Percentiles rank a stretch among this genome's conserved stretches.
These are phyloP conservation scores for Oscheius myriophilus DNA, from an alignment of 2,888 invertebrate species.

Conservation along the genomic window DNA sequence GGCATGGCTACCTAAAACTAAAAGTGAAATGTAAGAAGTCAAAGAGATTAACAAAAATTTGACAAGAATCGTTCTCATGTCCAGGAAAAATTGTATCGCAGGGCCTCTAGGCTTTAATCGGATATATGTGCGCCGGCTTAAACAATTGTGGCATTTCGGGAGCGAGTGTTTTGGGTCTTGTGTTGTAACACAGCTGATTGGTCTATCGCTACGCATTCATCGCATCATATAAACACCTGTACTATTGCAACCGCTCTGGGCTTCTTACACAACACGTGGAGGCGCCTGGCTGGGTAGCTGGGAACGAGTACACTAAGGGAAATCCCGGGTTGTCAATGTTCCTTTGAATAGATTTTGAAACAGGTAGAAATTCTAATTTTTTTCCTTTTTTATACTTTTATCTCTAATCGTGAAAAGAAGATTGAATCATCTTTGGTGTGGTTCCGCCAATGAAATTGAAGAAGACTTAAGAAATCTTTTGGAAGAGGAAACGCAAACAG, in stretches of 20 bases:
- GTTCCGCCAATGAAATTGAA: too few relatives aligned
- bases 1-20: constrained; percentile 26
- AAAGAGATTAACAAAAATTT: neutral
- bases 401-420: too few relatives aligned
- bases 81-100: constrained; percentile 11
- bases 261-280: too few relatives aligned
- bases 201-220: constrained; percentile 8
- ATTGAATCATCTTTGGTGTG: too few relatives aligned
- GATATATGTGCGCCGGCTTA: constrained; percentile 13
- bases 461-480: too few relatives aligned
- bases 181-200: constrained; percentile 25
- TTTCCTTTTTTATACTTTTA: too few relatives aligned
- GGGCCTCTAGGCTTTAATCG: constrained; percentile 7
- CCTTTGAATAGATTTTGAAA: too few relatives aligned
- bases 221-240: constrained; percentile 14
- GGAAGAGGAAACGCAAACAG: too few relatives aligned
- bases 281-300: too few relatives aligned
- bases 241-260: constrained; percentile 4
- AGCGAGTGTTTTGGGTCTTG: constrained; percentile 17
- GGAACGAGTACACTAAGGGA: too few relatives aligned
- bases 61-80: neutral
- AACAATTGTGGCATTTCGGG: constrained; percentile 25
- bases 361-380: too few relatives aligned
- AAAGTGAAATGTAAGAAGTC: neutral
- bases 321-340: too few relatives aligned